Conservation (phyloP, 2,113 vertebrate genomes). For the Thunnus maccoyii region DNA sequence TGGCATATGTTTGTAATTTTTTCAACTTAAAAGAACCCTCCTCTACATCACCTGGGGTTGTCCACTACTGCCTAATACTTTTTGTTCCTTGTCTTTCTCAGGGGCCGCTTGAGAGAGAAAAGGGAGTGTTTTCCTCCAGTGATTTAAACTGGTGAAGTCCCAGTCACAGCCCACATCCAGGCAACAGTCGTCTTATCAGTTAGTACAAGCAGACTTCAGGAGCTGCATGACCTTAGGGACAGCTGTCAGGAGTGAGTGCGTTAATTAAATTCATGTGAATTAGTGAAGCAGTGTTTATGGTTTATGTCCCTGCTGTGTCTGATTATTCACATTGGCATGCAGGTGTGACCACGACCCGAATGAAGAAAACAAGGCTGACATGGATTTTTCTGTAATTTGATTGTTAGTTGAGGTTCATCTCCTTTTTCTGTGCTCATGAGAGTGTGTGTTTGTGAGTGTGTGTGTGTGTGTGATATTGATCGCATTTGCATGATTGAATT, state of each 20-base stretch:
- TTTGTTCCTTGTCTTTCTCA: background rate
- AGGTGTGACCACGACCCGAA: background rate
- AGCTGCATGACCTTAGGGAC: conserved; percentile 30
- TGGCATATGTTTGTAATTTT: background rate
- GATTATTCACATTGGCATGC: conserved; percentile 33
- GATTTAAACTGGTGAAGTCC: conserved; percentile 14
- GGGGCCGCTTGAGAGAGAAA: background rate
- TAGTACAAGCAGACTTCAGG: conserved; percentile 25
- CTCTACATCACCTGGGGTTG: too few species aligned
- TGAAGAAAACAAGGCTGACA: background rate
- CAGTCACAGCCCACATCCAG: conserved; percentile 11
- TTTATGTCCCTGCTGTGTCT: conserved; percentile 25
- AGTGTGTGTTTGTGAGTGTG: conserved; percentile 6
- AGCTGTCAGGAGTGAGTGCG: background rate
- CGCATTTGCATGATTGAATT: conserved; percentile 59
- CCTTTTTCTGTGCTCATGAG: background rate
- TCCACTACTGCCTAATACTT: too few species aligned
- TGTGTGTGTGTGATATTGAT: conserved; percentile 46
- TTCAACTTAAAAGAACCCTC: background rate
- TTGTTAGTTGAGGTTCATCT: conserved; percentile 25
- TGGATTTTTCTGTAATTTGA: conserved; percentile 44
- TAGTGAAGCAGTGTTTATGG: conserved; percentile 11
- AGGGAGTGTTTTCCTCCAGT: background rate
- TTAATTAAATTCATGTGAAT: conserved; percentile 52
- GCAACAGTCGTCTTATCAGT: conserved; percentile 19